phyloP scores from a whole-genome alignment of 35 echinoderm and acorn worm species.

The Diadema setosum region DNA sequence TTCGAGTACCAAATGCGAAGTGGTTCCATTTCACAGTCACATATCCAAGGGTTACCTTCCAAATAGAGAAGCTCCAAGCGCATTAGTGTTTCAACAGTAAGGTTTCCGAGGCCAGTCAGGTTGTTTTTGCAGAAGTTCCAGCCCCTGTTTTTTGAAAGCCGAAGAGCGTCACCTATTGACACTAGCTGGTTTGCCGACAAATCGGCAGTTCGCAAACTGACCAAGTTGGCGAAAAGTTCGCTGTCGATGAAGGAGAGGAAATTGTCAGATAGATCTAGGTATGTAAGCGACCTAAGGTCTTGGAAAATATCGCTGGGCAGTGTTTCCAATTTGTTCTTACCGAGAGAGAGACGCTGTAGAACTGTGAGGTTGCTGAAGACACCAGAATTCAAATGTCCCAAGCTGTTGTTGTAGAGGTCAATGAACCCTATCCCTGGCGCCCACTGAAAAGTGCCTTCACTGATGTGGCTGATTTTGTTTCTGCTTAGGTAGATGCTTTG shows the following conservation, averaged over 20 bases:
- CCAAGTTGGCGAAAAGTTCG: background rate
- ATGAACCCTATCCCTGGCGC: background rate
- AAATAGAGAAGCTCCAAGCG: background rate
- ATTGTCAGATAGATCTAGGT: background rate
- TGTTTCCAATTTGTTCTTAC: background rate
- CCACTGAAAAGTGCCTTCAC: background rate
- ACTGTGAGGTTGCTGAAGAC: background rate
- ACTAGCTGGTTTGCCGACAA: background rate
- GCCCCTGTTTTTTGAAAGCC: background rate
- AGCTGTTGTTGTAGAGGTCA: background rate
- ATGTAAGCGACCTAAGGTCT: background rate
- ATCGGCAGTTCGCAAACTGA: background rate
- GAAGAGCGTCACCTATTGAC: background rate
- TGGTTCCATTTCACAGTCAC: background rate
- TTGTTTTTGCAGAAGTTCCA: background rate
- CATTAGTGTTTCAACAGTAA: background rate
- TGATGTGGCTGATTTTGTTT: background rate
- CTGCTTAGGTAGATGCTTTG: background rate
- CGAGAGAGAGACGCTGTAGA: background rate
- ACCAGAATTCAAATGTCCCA: background rate
- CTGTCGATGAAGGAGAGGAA: background rate
- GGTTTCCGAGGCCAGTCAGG: too few species aligned
- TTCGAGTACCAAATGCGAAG: background rate
- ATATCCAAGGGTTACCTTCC: background rate
- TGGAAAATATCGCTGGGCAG: background rate